Base-by-base conservation (phyloP, 2,888 invertebrate genomes). In the Timandra comae region DNA sequence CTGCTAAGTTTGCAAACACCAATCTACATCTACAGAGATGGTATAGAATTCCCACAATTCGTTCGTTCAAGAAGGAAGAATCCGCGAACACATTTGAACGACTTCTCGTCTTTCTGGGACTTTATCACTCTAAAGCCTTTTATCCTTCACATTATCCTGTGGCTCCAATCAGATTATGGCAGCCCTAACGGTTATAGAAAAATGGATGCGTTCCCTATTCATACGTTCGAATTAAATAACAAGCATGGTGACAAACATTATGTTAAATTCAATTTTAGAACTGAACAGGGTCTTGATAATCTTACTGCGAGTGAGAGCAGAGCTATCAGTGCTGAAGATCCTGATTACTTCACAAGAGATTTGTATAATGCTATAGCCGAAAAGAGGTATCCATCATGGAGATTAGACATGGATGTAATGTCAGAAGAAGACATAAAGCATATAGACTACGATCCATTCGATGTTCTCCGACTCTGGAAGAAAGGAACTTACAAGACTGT, bases 41-140 rank as follows among this genome's bases (percentile, higher is more conserved):
- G 96, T 0, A 76, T 92, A 7, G 75, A 93, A 23, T 98, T 98
- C 73, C 93, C 96, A 3, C 93, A 92, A 52, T 96, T 98, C 63
- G 94, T 97, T 46, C 96, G 96, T 68, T 93, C 96, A 0, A 96
- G 96, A 66, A 97, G 96, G 70, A 88, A 96, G 47, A 97, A 98
- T 72, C 98, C 98, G 0, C 91, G 88, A 12, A 94, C 94, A 0
- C 92, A 94, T 63, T 81, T 96, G 16, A 94, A 93, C 74, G 96
- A 97, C 73, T 78, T 91, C 0, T 93, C 97, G 60, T 94, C 93
- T 92, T 91, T 95, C 59, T 97, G 97, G 97, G 97, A 97, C 68
- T 97, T 97, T 62, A 87, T 95, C 44, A 90, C 93, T 0, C 80
- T 96, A 23, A 87, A 95, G 21, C 94, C 96, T 91, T 3, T 96